phyloP scores from a whole-genome alignment of 2,888 invertebrate genomes.

The Pecten maximus region DNA sequence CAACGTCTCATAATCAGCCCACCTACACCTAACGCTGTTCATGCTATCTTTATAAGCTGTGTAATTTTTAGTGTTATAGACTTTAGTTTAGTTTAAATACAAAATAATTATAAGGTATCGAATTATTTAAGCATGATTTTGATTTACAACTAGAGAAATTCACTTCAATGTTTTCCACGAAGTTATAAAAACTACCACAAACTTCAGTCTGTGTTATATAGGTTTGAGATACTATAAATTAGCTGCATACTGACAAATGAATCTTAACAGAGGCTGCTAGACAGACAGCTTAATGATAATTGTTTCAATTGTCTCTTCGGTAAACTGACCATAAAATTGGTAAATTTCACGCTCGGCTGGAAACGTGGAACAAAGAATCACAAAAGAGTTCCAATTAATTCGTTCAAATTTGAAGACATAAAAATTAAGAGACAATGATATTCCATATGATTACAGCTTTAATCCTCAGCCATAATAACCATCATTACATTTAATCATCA shows the following conservation, averaged over 20 bases:
- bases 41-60: no score
- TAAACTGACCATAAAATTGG: neutral
- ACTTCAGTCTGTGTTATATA: no score
- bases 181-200: neutral
- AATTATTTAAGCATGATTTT: no score
- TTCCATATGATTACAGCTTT: neutral
- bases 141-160: no score
- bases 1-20: no score
- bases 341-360: neutral
- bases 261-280: neutral
- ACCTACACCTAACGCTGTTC: no score
- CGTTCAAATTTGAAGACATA: neutral
- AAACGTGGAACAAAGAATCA: neutral
- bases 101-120: no score
- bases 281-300: neutral
- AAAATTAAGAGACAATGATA: neutral
- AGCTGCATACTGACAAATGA: neutral
- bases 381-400: neutral
- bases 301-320: neutral
- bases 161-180: neutral
- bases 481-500: neutral
- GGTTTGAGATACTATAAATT: no score
- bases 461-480: neutral
- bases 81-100: no score
- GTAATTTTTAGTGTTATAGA: no score